Percentiles rank a stretch among this genome's conserved stretches.
phyloP scores from a whole-genome alignment of 92 coral and sea anemone genomes.

The Paramuricea clavata region DNA sequence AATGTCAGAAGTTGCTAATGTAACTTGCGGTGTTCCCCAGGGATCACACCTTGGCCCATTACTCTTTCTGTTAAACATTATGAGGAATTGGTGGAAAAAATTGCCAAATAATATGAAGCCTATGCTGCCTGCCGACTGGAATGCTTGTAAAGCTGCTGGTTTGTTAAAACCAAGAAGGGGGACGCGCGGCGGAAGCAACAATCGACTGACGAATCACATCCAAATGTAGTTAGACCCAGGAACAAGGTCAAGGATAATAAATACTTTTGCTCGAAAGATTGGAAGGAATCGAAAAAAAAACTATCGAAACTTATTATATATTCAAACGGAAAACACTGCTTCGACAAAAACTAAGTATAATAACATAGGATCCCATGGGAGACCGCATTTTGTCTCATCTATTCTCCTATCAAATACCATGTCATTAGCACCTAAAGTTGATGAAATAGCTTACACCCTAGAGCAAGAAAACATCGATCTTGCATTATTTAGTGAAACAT shows the following conservation, averaged over 20 bases:
- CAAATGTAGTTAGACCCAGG: slow-evolving; percentile 21
- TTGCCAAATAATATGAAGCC: slow-evolving; percentile 14
- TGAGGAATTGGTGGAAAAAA: slow-evolving; percentile 44
- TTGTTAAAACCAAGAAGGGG: slow-evolving; percentile 17
- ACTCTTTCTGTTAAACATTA: no score
- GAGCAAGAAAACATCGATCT: slow-evolving; percentile 29
- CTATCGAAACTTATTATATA: slow-evolving; percentile 33
- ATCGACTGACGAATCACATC: slow-evolving; percentile 23
- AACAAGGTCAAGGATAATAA: slow-evolving; percentile 1
- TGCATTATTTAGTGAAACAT: slow-evolving; percentile 45
- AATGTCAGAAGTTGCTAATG: no score
- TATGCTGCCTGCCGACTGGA: slow-evolving; percentile 37
- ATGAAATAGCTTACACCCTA: slow-evolving; percentile 21
- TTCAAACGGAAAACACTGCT: slow-evolving; percentile 43
- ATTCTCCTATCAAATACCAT: slow-evolving; percentile 7
- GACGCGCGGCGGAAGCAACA: slow-evolving; percentile 16
- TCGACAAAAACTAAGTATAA: slow-evolving; percentile 10
- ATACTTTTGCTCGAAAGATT: not conserved
- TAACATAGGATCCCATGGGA: no score
- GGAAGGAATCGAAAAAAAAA: slow-evolving; percentile 6
- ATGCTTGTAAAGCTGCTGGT: slow-evolving; percentile 40
- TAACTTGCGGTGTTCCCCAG: no score
- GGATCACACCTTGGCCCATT: no score
- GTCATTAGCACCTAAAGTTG: slow-evolving; percentile 2
- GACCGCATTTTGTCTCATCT: not conserved